A percentile compares a stretch with the other conserved stretches of the same genome.
Conservation (phyloP, 2,113 vertebrate genomes). For the Pedetes capensis region DNA sequence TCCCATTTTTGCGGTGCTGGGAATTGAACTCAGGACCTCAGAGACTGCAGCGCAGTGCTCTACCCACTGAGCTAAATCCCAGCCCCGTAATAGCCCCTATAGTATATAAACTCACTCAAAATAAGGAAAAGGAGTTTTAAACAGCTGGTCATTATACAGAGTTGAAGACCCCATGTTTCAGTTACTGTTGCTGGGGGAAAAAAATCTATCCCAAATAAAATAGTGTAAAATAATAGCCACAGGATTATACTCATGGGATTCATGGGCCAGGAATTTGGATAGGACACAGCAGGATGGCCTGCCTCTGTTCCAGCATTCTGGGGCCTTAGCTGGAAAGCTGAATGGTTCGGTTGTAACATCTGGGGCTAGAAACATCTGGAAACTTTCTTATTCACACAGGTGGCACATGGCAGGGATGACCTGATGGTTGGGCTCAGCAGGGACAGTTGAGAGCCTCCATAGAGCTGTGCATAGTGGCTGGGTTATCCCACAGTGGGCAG, state of each 20-base stretch:
- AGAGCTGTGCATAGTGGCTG: background rate
- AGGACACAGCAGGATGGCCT: background rate
- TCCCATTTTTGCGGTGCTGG: too few species aligned
- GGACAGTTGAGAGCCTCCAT: background rate
- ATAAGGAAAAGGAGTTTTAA: slow-evolving; percentile 5
- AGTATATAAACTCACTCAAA: slow-evolving; percentile 21
- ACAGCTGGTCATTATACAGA: background rate
- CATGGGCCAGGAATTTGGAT: background rate
- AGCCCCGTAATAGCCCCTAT: too few species aligned
- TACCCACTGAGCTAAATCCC: too few species aligned
- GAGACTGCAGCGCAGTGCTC: too few species aligned
- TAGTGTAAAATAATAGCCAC: background rate
- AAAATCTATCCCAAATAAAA: background rate
- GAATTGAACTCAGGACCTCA: too few species aligned
- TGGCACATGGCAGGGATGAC: background rate
- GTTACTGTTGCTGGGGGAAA: background rate
- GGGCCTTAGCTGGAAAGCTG: background rate
- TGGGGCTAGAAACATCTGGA: background rate
- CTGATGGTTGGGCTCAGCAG: background rate
- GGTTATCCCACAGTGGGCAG: background rate
- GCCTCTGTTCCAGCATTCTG: background rate
- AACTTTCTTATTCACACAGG: background rate
- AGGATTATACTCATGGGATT: background rate
- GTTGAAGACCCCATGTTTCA: background rate
- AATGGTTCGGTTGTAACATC: background rate